Conservation (phyloP, 2,797 vertebrate species). For the Melanogrammus aeglefinus region DNA sequence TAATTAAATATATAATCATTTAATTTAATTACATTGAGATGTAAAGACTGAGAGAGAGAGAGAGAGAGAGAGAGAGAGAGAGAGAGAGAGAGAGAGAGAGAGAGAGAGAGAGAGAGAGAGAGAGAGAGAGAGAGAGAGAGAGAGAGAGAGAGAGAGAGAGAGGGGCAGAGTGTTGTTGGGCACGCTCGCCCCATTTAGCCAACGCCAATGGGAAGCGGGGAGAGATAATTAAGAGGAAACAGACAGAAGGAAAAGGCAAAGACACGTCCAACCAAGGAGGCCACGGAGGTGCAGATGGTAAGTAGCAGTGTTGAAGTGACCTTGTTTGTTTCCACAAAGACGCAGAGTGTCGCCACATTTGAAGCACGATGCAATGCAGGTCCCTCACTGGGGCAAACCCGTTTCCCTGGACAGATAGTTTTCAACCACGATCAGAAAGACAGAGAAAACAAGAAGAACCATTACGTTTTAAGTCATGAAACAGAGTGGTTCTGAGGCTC, state of each 20-base stretch:
- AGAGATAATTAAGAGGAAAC: background rate
- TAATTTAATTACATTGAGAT: background rate
- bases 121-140: too few species aligned
- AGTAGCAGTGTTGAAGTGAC: background rate
- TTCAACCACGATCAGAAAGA: background rate
- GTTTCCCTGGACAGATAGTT: too few species aligned
- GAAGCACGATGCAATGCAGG: background rate
- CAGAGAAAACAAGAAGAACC: background rate
- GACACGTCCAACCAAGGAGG: background rate
- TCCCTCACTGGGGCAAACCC: background rate
- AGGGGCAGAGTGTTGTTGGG: background rate
- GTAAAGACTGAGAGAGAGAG: slow-evolving; percentile 11
- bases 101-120: too few species aligned
- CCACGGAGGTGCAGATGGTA: background rate
- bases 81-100: too few species aligned
- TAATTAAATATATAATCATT: background rate
- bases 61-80: too few species aligned
- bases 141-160: too few species aligned
- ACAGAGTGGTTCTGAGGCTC: background rate
- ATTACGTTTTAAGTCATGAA: background rate
- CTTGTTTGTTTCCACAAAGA: background rate
- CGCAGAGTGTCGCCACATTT: background rate
- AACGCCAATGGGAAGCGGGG: background rate
- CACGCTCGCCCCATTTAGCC: background rate
- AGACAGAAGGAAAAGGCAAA: background rate